Evolutionary conservation across 2,113 vertebrate species (phyloP).

Genomic region (Heteronetta atricapilla): DNA sequence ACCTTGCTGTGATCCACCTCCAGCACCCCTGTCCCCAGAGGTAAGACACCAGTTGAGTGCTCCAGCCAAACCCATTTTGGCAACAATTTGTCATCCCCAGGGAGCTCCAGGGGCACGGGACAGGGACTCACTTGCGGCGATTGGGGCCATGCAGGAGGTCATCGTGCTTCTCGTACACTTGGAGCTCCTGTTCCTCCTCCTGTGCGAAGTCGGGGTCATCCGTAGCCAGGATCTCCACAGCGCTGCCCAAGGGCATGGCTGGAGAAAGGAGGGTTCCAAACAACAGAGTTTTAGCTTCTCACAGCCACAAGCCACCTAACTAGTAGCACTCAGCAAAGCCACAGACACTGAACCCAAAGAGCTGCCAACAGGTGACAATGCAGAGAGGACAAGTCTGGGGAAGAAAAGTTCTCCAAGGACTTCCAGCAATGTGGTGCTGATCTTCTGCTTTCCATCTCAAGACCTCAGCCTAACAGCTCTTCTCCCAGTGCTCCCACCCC

Average conservation of each 20-base stretch:
- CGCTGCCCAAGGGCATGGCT: conserved; percentile 89
- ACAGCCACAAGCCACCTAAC: neutral
- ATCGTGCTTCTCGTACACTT: conserved; percentile 96
- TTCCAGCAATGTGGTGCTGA: neutral
- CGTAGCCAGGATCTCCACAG: conserved; percentile 89
- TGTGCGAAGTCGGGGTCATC: conserved; percentile 83
- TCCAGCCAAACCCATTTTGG: neutral
- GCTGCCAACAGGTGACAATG: neutral
- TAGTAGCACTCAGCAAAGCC: neutral
- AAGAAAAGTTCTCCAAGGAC: too few species aligned
- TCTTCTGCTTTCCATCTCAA: neutral
- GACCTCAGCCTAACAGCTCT: neutral
- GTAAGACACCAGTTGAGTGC: neutral
- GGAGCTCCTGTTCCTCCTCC: conserved; percentile 89
- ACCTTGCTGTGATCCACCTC: neutral
- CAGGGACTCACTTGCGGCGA: conserved; percentile 82
- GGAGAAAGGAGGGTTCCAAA: neutral
- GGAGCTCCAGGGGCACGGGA: fast-evolving
- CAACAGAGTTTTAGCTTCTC: neutral
- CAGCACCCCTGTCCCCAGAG: fast-evolving
- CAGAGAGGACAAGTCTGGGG: neutral
- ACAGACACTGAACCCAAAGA: neutral
- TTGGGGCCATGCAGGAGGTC: conserved; percentile 88
- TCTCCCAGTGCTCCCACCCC: neutral
- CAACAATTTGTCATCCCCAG: neutral